Evolutionary conservation across 2,113 vertebrate species (phyloP), one percentile per base, ranked within the genome.

Genomic region (Hypocryptadius cinnamomeus): DNA sequence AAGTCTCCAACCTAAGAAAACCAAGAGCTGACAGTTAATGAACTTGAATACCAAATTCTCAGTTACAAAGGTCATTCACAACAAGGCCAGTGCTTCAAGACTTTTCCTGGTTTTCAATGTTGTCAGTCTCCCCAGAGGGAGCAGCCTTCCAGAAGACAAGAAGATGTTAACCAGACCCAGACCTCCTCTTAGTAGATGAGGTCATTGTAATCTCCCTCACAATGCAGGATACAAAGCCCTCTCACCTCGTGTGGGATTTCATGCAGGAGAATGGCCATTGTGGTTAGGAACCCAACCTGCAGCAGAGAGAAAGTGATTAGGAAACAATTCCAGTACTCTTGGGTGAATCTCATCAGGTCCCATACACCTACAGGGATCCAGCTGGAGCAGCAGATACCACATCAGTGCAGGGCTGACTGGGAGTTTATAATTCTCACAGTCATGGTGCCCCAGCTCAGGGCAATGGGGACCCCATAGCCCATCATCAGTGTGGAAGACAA

Each of bases 161-260:
- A 81, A 45, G 88, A 87, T 5, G 8, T 27, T 61, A 91, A 22
- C 35, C 57, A 83, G 40, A 78, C 19, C 28, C 44, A 77, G 33
- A 35, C 18, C 45, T 66, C 21, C 70, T 72, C 44, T 66, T 20
- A 50, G 53, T 0, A 72, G 39, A 53, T 22, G 69, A 79, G 85
- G 14, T 24, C 15, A 27, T 35, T 57, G 42, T 50, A 65, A 53
- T 6, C 8, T 21, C 72, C 60, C 79, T 53, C 40, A 9, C 1
- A 5, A 74, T 7, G 22, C 63, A 77, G 22, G 15, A 76, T 48
- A 59, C 28, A 94, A 70, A 91, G 31, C 22, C 33, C 20, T 92
- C 98, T 98, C 90, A 99, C 99, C 98, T 99, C 99, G 7, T 99
- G 99, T 74, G 99, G 99, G 56, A 99, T 99, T 97, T 99, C 99